A percentile compares a stretch with the other conserved stretches of the same genome.
Evolutionary conservation across 2,113 vertebrate genomes (phyloP).

Genomic region (Tupaia tana): DNA sequence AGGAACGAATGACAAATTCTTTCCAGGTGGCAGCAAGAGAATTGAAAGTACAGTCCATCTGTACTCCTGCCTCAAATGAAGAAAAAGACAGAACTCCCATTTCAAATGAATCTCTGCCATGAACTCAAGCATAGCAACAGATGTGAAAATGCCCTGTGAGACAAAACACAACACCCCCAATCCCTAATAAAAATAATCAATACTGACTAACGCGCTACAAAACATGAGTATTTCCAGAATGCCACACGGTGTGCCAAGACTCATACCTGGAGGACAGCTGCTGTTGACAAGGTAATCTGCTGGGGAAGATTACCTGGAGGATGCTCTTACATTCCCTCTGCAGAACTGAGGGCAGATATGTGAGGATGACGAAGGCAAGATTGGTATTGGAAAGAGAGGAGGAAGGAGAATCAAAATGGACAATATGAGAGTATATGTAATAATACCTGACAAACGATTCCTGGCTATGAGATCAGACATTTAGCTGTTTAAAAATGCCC

Average conservation of each 20-base stretch:
- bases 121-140: conserved; percentile 44
- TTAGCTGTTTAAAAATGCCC: background rate
- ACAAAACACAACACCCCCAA: background rate
- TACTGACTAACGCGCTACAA: background rate
- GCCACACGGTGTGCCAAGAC: background rate
- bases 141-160: conserved; percentile 46
- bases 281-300: background rate
- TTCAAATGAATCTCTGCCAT: conserved; percentile 49
- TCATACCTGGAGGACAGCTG: background rate
- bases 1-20: conserved; percentile 57
- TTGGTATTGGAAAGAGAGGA: background rate
- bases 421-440: background rate
- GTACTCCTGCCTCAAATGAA: background rate
- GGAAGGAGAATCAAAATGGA: background rate
- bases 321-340: too few species aligned
- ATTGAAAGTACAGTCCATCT: conserved; percentile 62
- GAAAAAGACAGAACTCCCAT: conserved; percentile 1
- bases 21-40: conserved; percentile 59
- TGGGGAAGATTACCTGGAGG: background rate
- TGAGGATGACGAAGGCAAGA: background rate
- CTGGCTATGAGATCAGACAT: background rate
- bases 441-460: background rate
- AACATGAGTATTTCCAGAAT: background rate
- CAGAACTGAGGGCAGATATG: background rate
- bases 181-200: conserved; percentile 31